phyloP scores from a whole-genome alignment of 2,888 invertebrate genomes.

The Conomelus anceps region DNA sequence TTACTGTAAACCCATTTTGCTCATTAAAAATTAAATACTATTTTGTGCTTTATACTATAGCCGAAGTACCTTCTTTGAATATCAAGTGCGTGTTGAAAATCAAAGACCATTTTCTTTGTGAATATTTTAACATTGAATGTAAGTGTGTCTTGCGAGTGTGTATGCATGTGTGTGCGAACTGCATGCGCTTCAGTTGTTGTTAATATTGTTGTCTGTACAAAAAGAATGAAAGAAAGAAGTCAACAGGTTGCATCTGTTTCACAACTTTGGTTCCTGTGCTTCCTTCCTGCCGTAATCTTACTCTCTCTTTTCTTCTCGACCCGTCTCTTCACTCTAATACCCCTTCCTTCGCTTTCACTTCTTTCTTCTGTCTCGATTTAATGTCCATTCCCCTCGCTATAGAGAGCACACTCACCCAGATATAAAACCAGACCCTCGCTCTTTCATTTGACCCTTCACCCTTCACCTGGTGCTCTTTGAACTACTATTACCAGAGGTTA shows the following conservation, averaged over 20 bases:
- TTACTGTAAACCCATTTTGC: too few relatives aligned
- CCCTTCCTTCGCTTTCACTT: neutral
- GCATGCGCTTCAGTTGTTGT: neutral
- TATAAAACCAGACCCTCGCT: neutral
- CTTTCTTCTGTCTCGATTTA: neutral
- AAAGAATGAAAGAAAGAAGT: neutral
- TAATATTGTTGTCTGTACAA: neutral
- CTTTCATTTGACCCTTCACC: neutral
- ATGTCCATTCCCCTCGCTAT: neutral
- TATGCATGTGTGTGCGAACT: neutral
- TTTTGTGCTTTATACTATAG: neutral
- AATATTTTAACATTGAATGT: neutral
- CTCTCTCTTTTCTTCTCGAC: neutral
- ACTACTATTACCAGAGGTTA: neutral
- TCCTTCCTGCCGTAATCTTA: neutral
- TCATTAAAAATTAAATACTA: neutral
- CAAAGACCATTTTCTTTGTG: neutral
- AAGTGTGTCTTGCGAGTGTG: neutral
- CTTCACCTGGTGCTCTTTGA: neutral
- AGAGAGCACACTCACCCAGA: neutral
- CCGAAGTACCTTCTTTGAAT: neutral
- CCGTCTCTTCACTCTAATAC: neutral
- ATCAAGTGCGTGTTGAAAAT: neutral
- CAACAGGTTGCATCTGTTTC: neutral
- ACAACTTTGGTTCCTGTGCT: neutral